Evolutionary conservation across 2,113 vertebrate genomes (phyloP).

Genomic region (Peromyscus maniculatus): DNA sequence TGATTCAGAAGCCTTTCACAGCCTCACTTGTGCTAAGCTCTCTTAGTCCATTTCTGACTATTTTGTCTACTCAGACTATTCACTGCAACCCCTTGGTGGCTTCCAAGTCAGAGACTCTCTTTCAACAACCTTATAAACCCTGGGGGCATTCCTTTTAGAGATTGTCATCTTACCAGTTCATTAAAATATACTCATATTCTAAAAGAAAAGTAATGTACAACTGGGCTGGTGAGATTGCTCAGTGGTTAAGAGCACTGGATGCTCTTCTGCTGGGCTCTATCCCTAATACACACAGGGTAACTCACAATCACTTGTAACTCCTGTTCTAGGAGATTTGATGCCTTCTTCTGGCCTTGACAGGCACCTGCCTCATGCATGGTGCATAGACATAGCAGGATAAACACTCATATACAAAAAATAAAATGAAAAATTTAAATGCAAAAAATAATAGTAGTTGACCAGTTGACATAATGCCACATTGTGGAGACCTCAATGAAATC

Average conservation of each 20-base stretch:
- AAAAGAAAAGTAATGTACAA: not conserved
- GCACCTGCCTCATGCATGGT: not conserved
- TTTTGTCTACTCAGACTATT: not conserved
- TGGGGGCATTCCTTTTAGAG: not conserved
- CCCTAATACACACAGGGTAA: not conserved
- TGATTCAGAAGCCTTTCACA: not conserved
- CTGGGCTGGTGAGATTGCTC: not conserved
- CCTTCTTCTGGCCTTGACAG: not conserved
- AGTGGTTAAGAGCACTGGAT: not conserved
- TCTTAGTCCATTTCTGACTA: not conserved
- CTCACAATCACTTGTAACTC: not conserved
- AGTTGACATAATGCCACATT: not conserved
- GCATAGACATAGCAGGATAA: not conserved
- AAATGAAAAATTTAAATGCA: not conserved
- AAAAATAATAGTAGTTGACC: not conserved
- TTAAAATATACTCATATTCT: not conserved
- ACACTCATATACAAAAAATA: no score
- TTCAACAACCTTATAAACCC: not conserved
- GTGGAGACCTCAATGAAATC: not conserved
- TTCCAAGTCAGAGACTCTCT: not conserved
- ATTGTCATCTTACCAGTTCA: not conserved
- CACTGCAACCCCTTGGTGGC: not conserved
- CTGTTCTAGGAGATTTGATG: no score
- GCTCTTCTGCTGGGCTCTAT: not conserved
- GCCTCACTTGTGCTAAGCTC: not conserved